Evolutionary conservation across 1,140 invertebrate genomes (phyloP).

Genomic region (Aphaenogaster floridana): DNA sequence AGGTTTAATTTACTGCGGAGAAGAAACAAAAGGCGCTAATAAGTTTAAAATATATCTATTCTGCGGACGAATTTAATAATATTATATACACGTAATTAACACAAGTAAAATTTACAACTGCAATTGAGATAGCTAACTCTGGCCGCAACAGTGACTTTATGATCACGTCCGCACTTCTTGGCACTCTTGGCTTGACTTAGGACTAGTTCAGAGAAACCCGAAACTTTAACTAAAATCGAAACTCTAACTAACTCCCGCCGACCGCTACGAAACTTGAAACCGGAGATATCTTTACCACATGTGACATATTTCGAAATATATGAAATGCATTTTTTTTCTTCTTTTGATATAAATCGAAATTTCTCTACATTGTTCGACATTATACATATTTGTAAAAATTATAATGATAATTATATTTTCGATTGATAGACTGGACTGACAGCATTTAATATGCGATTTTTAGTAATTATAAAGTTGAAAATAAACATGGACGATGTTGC

Average conservation of each 20-base stretch:
- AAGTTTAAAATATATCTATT: not conserved
- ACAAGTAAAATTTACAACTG: conserved; percentile 37
- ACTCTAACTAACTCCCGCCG: conserved; percentile 46
- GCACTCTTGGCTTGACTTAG: conserved; percentile 46
- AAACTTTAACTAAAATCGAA: conserved; percentile 61
- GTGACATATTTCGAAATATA: conserved; percentile 21
- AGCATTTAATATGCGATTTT: not conserved
- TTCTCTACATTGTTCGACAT: not conserved
- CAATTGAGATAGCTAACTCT: conserved; percentile 29
- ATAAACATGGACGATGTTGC: not conserved
- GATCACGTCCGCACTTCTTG: conserved; percentile 23
- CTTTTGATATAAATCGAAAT: not conserved
- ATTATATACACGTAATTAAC: conserved; percentile 25
- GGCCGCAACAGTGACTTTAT: conserved; percentile 45
- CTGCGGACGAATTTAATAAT: not conserved
- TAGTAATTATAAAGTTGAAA: conserved; percentile 17
- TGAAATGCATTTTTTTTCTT: conserved; percentile 3
- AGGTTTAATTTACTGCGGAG: not conserved
- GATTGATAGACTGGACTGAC: not conserved
- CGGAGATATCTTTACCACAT: conserved; percentile 4
- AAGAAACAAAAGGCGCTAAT: not conserved
- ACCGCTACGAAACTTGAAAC: conserved; percentile 18
- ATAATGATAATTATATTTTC: not conserved
- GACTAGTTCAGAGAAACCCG: conserved; percentile 40
- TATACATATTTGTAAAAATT: not conserved